phyloP scores from a whole-genome alignment of 1,140 invertebrate species.

The Phortica variegata region DNA sequence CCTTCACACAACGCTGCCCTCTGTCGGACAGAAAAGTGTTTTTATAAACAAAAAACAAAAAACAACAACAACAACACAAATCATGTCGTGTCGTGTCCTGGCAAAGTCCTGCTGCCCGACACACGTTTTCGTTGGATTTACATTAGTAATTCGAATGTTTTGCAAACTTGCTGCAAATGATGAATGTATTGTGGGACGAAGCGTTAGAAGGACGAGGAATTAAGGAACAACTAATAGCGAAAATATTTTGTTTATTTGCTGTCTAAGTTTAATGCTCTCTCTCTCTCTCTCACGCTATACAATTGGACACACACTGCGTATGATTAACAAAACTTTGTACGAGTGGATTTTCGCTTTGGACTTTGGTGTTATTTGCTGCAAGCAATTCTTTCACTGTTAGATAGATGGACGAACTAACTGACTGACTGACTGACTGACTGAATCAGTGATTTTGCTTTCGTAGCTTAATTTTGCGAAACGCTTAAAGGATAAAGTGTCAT shows the following conservation, averaged over 20 bases:
- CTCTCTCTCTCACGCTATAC: no score
- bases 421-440: no score
- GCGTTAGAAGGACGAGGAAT: no score
- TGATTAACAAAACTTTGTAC: conserved; percentile 31
- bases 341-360: conserved; percentile 2
- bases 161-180: conserved; percentile 40
- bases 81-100: background rate
- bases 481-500: conserved; percentile 16
- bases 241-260: background rate
- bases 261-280: no score
- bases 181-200: background rate
- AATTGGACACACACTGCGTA: conserved; percentile 24
- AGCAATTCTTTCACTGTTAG: background rate
- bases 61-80: conserved; percentile 3
- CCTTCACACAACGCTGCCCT: conserved; percentile 17
- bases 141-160: conserved; percentile 52
- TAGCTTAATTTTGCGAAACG: background rate
- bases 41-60: no score
- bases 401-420: background rate
- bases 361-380: background rate
- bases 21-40: background rate
- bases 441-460: no score
- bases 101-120: conserved; percentile 15
- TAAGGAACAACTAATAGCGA: conserved; percentile 2
- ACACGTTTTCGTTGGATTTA: conserved; percentile 33